Conservation (phyloP, 2,113 vertebrate species). For the Plecotus auritus region DNA sequence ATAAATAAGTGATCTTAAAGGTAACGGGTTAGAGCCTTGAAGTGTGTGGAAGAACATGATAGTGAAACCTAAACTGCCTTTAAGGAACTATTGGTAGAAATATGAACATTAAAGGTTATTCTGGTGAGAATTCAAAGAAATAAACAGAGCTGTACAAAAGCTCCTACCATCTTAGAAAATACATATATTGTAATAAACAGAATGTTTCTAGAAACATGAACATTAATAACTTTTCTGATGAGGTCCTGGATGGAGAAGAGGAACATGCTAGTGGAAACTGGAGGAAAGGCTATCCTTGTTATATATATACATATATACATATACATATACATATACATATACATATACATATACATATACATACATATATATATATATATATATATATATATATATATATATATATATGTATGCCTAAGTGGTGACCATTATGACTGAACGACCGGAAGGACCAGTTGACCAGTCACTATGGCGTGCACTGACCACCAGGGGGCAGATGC, state of each 20-base stretch:
- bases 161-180: background rate
- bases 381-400: no score
- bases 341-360: no score
- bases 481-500: no score
- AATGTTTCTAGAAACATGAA: background rate
- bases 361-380: no score
- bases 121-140: background rate
- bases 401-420: no score
- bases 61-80: background rate
- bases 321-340: no score
- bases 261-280: background rate
- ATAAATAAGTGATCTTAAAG: background rate
- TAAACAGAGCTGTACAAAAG: background rate
- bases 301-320: no score
- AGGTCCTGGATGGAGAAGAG: background rate
- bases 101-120: background rate
- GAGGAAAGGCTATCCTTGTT: background rate
- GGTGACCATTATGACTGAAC: no score
- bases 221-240: background rate
- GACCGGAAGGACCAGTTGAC: no score
- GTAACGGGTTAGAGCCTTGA: background rate
- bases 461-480: no score
- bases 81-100: background rate
- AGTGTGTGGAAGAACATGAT: background rate
- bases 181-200: background rate